phyloP scores from a whole-genome alignment of 2,797 vertebrate genomes.

The Amphiprion clarkii region DNA sequence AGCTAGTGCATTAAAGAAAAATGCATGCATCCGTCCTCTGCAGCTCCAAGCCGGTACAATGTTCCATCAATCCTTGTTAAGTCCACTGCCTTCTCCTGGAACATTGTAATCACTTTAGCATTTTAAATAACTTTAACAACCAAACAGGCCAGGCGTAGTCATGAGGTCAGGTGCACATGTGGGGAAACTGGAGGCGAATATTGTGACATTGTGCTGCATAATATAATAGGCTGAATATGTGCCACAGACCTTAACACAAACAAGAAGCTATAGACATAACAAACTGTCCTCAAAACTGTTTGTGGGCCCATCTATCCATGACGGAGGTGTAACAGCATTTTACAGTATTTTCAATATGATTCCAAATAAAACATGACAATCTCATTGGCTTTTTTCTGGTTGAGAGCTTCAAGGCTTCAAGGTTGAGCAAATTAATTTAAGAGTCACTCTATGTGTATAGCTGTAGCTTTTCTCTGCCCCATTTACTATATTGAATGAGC shows the following conservation, averaged over 20 bases:
- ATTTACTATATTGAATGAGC: constrained; percentile 67
- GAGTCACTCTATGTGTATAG: constrained; percentile 52
- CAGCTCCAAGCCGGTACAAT: constrained; percentile 43
- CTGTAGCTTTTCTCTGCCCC: constrained; percentile 63
- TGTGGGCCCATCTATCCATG: constrained; percentile 11
- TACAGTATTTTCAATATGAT: constrained; percentile 43
- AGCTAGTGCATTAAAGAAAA: constrained; percentile 34
- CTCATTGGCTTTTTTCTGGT: constrained; percentile 40
- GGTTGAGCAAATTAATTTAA: constrained; percentile 71
- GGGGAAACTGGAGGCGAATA: constrained; percentile 1
- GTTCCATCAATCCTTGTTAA: constrained; percentile 46
- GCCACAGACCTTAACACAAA: constrained; percentile 3
- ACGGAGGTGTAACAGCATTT: constrained; percentile 19
- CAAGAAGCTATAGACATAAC: constrained; percentile 13
- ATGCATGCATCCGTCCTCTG: constrained; percentile 3
- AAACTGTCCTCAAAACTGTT: constrained; percentile 12
- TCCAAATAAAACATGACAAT: constrained; percentile 62
- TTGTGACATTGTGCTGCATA: not conserved
- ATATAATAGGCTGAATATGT: not conserved
- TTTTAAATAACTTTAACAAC: constrained; percentile 7
- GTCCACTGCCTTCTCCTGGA: constrained; percentile 1
- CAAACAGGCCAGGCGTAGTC: constrained; percentile 13
- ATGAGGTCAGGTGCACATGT: not conserved
- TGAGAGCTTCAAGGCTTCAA: constrained; percentile 48
- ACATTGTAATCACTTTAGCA: constrained; percentile 45